Percentiles rank a stretch among this genome's conserved stretches.
These are phyloP conservation scores for Podarcis siculus DNA, from an alignment of 2,797 vertebrate genomes.

Conservation along the genomic window DNA sequence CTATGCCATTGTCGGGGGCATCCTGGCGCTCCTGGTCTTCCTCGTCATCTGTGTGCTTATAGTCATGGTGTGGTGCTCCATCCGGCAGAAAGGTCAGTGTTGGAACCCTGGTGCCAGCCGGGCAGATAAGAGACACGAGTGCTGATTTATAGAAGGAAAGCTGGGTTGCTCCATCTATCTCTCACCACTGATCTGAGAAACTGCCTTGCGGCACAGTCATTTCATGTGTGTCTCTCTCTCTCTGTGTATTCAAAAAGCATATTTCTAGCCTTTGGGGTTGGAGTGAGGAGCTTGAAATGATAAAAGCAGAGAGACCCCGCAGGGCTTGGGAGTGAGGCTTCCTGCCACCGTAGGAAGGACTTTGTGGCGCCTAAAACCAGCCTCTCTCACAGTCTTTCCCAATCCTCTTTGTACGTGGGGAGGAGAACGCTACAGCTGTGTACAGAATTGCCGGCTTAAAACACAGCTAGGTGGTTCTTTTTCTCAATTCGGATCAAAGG, in stretches of 20 bases:
- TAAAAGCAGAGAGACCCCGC: background rate
- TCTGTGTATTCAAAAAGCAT: background rate
- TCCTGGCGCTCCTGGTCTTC: conserved; percentile 91
- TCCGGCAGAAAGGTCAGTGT: conserved; percentile 90
- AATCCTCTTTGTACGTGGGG: background rate
- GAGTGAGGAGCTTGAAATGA: too few species aligned
- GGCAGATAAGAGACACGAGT: background rate
- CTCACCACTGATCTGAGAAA: too few species aligned
- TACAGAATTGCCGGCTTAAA: too few species aligned
- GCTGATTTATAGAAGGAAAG: too few species aligned
- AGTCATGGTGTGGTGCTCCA: conserved; percentile 93
- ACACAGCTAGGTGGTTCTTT: too few species aligned
- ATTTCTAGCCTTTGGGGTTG: background rate
- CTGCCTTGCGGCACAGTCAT: background rate
- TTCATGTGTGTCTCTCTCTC: background rate
- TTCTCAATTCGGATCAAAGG: too few species aligned
- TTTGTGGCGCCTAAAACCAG: background rate
- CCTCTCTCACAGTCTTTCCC: background rate
- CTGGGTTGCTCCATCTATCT: too few species aligned
- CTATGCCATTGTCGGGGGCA: conserved; percentile 89
- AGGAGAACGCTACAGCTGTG: background rate
- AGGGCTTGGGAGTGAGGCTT: background rate
- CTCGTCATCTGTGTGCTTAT: conserved; percentile 91
- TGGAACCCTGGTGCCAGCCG: background rate
- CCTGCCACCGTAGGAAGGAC: background rate